phyloP scores from a whole-genome alignment of 2,888 invertebrate species.

The Drosophila buzzatii region DNA sequence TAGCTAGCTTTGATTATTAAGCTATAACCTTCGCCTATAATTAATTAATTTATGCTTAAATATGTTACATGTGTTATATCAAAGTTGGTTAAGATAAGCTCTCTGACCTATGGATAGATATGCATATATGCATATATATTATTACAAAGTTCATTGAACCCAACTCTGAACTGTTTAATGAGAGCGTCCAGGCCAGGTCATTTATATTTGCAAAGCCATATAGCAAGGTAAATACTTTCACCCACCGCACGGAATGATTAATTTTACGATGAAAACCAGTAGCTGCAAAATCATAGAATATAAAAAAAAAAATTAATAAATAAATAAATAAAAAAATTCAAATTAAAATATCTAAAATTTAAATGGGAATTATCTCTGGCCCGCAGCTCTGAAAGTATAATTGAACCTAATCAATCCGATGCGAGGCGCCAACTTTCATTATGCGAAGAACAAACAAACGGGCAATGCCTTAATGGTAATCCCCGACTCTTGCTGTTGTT shows the following conservation, averaged over 20 bases:
- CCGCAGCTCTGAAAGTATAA: conserved; percentile 51
- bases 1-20: neutral
- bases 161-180: conserved; percentile 7
- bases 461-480: conserved; percentile 5
- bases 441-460: conserved; percentile 63
- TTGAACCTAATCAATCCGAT: conserved; percentile 37
- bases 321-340: neutral
- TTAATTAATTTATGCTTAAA: conserved; percentile 41
- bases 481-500: conserved; percentile 21
- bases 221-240: conserved; percentile 62
- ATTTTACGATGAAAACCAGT: conserved; percentile 59
- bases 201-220: conserved; percentile 26
- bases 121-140: neutral
- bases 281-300: conserved; percentile 44
- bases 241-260: conserved; percentile 56
- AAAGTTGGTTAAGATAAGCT: conserved; percentile 8
- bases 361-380: conserved; percentile 45
- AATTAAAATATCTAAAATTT: conserved; percentile 53
- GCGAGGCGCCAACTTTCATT: conserved; percentile 48
- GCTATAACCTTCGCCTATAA: conserved; percentile 17
- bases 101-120: neutral
- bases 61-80: conserved; percentile 33
- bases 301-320: conserved; percentile 7
- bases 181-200: neutral
- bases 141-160: conserved; percentile 27